Evolutionary conservation across 2,113 vertebrate species (phyloP).

Genomic region (Ivindomyrus marchei): DNA sequence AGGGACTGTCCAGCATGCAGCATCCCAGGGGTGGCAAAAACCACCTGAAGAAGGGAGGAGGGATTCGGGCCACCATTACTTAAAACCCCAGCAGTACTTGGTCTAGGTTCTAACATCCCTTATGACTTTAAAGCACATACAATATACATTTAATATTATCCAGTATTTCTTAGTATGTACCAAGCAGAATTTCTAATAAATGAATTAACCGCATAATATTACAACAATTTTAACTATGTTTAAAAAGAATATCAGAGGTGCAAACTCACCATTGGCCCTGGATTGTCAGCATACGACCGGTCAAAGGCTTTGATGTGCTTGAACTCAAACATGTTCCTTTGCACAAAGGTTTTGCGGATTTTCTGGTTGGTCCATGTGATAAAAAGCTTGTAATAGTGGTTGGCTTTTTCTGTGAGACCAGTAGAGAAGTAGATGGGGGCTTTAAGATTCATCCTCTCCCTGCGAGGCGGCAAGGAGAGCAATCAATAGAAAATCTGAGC

Average conservation of each 20-base stretch:
- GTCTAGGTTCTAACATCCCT: background rate
- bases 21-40: slow-evolving; percentile 96
- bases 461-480: slow-evolving; percentile 37
- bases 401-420: slow-evolving; percentile 92
- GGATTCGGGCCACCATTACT: background rate
- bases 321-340: slow-evolving; percentile 99
- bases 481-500: background rate
- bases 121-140: background rate
- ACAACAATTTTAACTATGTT: background rate
- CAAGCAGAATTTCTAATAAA: background rate
- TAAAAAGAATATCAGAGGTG: background rate
- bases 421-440: slow-evolving; percentile 98
- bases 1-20: slow-evolving; percentile 91
- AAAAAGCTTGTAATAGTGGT: slow-evolving; percentile 98
- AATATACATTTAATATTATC: background rate
- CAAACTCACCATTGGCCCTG: slow-evolving; percentile 83
- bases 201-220: background rate
- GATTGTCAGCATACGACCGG: slow-evolving; percentile 87
- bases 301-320: slow-evolving; percentile 98
- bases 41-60: slow-evolving; percentile 62
- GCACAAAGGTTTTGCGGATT: slow-evolving; percentile 94
- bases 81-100: background rate
- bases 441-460: slow-evolving; percentile 96
- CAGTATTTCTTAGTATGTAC: background rate
- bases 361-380: slow-evolving; percentile 99